Conservation (phyloP, 2,888 invertebrate genomes). For the Tiliacea aurago region DNA sequence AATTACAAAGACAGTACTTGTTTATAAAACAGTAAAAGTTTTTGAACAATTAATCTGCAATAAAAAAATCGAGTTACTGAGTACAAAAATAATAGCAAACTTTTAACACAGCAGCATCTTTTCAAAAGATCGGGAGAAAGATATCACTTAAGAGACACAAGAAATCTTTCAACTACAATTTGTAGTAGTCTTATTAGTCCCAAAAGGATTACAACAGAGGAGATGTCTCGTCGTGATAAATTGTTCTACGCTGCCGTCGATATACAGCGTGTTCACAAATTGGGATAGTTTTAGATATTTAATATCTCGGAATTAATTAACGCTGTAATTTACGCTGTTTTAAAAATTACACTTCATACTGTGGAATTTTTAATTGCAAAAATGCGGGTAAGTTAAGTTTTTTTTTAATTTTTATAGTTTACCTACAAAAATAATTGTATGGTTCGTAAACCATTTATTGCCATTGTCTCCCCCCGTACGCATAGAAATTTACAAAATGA, state of each 20-base stretch:
- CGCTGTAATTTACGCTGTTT: background rate
- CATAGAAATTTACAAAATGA: too few relatives aligned
- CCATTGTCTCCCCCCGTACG: too few relatives aligned
- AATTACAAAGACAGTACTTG: background rate
- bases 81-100: background rate
- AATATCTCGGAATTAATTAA: background rate
- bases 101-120: background rate
- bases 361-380: background rate
- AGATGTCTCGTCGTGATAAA: conserved; percentile 56
- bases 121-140: conserved; percentile 19
- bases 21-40: background rate
- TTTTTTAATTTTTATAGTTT: too few relatives aligned
- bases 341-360: background rate
- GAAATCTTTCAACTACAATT: conserved; percentile 51
- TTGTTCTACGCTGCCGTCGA: conserved; percentile 28
- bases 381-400: background rate
- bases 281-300: background rate
- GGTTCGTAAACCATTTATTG: too few relatives aligned
- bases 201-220: conserved; percentile 54
- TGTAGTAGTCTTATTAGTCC: conserved; percentile 57
- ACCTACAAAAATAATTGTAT: too few relatives aligned
- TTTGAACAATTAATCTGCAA: background rate
- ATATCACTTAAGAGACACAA: conserved; percentile 46
- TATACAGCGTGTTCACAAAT: conserved; percentile 35
- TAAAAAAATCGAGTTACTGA: background rate